A percentile compares a stretch with the other conserved stretches of the same genome.
These are phyloP conservation scores for Psilanteris sp. DNA, from an alignment of 1,140 invertebrate species.

Conservation along the genomic window DNA sequence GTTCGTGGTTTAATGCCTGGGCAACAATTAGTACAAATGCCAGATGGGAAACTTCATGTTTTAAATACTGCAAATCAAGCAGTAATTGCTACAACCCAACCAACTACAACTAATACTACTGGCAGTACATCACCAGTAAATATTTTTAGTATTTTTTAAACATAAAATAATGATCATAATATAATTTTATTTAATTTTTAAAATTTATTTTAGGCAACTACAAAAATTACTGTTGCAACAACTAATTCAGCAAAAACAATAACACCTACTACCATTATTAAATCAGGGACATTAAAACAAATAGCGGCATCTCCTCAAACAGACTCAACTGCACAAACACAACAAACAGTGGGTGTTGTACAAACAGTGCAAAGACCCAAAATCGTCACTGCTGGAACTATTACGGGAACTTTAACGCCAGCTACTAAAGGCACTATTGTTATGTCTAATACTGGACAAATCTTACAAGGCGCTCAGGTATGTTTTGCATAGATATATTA, in stretches of 20 bases:
- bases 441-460: slow-evolving; percentile 74
- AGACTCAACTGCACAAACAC: slow-evolving; percentile 38
- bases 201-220: slow-evolving; percentile 30
- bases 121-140: slow-evolving; percentile 54
- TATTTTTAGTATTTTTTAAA: too few species aligned
- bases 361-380: slow-evolving; percentile 67
- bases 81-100: slow-evolving; percentile 57
- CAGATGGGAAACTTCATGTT: slow-evolving; percentile 95
- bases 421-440: slow-evolving; percentile 72
- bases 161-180: too few species aligned
- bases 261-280: slow-evolving; percentile 52
- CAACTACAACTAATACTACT: slow-evolving; percentile 46
- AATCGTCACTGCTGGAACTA: slow-evolving; percentile 59
- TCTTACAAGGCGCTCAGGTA: slow-evolving; percentile 74
- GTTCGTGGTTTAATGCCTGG: slow-evolving; percentile 94
- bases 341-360: slow-evolving; percentile 56
- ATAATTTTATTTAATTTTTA: too few species aligned
- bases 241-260: slow-evolving; percentile 43
- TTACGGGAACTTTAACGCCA: slow-evolving; percentile 55
- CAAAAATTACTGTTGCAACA: slow-evolving; percentile 59
- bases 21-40: slow-evolving; percentile 95
- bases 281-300: slow-evolving; percentile 67
- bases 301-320: slow-evolving; percentile 45
- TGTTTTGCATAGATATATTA: background rate
- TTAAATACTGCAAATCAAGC: slow-evolving; percentile 82